Evolutionary conservation across 2,888 invertebrate genomes (phyloP).

Genomic region (Cylindroiulus punctatus): DNA sequence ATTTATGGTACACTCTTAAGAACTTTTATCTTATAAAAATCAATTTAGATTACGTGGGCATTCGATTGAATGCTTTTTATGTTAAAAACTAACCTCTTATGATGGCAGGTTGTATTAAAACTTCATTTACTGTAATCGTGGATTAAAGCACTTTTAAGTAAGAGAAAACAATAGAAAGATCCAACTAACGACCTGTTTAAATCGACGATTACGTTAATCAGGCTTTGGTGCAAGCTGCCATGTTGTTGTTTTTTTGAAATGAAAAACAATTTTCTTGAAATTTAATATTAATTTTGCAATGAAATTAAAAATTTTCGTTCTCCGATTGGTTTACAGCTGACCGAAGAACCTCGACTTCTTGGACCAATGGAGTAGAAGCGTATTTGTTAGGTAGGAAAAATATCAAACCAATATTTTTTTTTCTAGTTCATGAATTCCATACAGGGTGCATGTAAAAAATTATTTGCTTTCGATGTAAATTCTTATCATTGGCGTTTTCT

Average conservation of each 20-base stretch:
- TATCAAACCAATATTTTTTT: slow-evolving; percentile 39
- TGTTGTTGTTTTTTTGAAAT: not conserved
- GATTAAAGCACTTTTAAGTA: not conserved
- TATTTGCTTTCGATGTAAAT: not conserved
- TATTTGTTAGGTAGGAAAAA: slow-evolving; percentile 57
- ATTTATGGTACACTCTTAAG: not conserved
- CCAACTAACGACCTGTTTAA: not conserved
- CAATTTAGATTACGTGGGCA: not conserved
- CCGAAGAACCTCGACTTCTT: slow-evolving; percentile 56
- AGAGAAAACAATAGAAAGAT: not conserved
- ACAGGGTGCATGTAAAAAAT: slow-evolving; percentile 33
- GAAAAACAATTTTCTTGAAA: not conserved
- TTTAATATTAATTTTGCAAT: slow-evolving; percentile 17
- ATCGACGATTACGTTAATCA: not conserved
- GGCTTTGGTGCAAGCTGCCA: not conserved
- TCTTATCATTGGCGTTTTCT: slow-evolving; percentile 56
- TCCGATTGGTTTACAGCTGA: slow-evolving; percentile 55
- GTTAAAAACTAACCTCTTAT: not conserved
- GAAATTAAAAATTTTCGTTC: slow-evolving; percentile 52
- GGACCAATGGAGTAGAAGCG: slow-evolving; percentile 57
- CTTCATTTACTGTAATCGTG: not conserved
- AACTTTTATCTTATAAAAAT: not conserved
- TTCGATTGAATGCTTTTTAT: not conserved
- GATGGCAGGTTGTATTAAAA: not conserved
- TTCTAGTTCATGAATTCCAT: not conserved